These are phyloP conservation scores for Albula glossodonta DNA, from an alignment of 2,113 vertebrate genomes.

Conservation along the genomic window DNA sequence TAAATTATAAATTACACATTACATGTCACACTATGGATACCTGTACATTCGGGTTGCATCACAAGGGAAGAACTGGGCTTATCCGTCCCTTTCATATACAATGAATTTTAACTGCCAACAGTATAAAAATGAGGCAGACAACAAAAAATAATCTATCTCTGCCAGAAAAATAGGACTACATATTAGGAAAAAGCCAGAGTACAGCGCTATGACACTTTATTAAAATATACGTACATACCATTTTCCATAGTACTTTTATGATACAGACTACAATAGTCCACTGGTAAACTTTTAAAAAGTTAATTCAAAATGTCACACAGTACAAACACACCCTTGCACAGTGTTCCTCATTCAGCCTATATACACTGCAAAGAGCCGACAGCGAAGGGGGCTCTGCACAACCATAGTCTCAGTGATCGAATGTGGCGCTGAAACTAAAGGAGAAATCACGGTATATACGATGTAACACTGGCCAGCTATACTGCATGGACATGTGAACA, in stretches of 20 bases:
- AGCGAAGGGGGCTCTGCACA: constrained; percentile 14
- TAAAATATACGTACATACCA: constrained; percentile 69
- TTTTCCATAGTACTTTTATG: constrained; percentile 66
- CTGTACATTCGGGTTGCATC: too few relatives aligned
- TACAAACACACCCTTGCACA: constrained; percentile 55
- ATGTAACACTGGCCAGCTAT: not conserved
- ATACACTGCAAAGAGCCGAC: constrained; percentile 61
- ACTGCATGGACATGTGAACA: not conserved
- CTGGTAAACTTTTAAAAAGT: constrained; percentile 57
- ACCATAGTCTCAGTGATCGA: not conserved
- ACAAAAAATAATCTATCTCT: not conserved
- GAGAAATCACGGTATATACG: not conserved
- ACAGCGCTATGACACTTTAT: constrained; percentile 69
- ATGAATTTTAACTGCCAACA: not conserved
- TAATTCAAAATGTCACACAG: constrained; percentile 49
- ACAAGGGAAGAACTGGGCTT: not conserved
- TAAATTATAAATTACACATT: too few relatives aligned
- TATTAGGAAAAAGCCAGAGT: constrained; percentile 29
- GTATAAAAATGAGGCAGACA: not conserved
- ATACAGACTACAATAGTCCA: constrained; percentile 71
- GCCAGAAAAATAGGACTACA: constrained; percentile 46
- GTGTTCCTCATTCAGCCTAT: constrained; percentile 60
- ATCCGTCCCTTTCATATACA: not conserved
- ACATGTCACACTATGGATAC: too few relatives aligned
- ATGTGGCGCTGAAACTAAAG: not conserved